Percentiles rank a stretch among this genome's conserved stretches.
Conservation (phyloP, 2,113 vertebrate species). For the Pelecanus crispus region DNA sequence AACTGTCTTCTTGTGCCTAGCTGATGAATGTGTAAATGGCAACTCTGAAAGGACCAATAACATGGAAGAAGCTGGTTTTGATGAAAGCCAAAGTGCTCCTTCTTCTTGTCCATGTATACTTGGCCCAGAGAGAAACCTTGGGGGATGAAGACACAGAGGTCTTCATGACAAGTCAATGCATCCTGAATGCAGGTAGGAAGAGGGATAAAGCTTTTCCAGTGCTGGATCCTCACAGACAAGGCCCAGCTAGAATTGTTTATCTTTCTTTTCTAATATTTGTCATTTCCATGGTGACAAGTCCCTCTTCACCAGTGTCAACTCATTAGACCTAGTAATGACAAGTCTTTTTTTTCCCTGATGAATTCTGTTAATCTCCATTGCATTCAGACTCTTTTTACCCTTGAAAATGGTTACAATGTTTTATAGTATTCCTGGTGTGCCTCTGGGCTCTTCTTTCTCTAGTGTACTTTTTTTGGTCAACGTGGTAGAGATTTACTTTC, state of each 20-base stretch:
- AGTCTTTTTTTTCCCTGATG: background rate
- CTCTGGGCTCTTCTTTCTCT: background rate
- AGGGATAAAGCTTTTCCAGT: background rate
- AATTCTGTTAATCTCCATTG: background rate
- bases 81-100: background rate
- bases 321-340: background rate
- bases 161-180: background rate
- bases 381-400: background rate
- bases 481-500: background rate
- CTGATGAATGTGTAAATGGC: background rate
- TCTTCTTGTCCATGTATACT: background rate
- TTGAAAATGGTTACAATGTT: background rate
- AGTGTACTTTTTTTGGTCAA: background rate
- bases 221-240: background rate
- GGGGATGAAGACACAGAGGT: background rate
- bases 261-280: background rate
- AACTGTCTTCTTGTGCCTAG: background rate
- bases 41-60: background rate
- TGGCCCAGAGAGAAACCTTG: background rate
- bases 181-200: background rate
- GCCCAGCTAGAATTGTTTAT: background rate
- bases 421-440: background rate
- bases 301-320: background rate
- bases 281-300: background rate
- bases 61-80: background rate